Base-by-base conservation (phyloP, 2,888 invertebrate genomes). In the Hemithea aestivaria region DNA sequence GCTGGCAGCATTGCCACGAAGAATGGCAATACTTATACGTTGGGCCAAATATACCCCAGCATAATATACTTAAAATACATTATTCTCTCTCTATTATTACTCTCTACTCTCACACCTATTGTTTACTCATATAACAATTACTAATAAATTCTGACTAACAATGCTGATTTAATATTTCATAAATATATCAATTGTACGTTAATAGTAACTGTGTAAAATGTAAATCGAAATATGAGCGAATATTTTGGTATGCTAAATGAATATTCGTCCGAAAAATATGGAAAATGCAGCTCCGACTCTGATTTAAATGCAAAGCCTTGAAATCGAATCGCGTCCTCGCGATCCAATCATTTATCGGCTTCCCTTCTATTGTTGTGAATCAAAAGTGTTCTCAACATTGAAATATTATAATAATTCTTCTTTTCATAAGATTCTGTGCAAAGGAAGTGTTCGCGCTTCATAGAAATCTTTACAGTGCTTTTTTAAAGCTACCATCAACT, bases 221-320 rank as follows among this genome's bases (percentile, higher is more conserved):
- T 49, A 40, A 52, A 47, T 46, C 42, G 37, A 45, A 45, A 43
- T 45, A 44, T 36, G 40, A 32, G 46, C 23, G 36, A 40, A 45
- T 41, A 43, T 50, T 45, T 50, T 42, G 40, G 21, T 32, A 51
- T 39, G 39, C 30, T 35, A 38, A 31, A 39, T 47, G 45, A 51
- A 51, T 56, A 53, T 63, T 47, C 50, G 53, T 58, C 53, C 51
- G 62, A 67, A 70, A 68, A 72, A 73, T 72, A 70, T 65, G 60
- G 66, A 65, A 66, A 69, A 60, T 71, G 66, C 72, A 54, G 58
- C 60, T 45, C 48, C 57, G 62, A 59, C 64, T 64, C 69, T 72
- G 66, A 72, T 73, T 73, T 69, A 73, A 68, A 73, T 73, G 73
- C 73, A 73, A 73, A 73, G 71, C 70, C 62, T 66, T 57, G 70